Percentiles rank a stretch among this genome's conserved stretches.
Conservation (phyloP, 2,797 vertebrate species). For the Nasua narica region DNA sequence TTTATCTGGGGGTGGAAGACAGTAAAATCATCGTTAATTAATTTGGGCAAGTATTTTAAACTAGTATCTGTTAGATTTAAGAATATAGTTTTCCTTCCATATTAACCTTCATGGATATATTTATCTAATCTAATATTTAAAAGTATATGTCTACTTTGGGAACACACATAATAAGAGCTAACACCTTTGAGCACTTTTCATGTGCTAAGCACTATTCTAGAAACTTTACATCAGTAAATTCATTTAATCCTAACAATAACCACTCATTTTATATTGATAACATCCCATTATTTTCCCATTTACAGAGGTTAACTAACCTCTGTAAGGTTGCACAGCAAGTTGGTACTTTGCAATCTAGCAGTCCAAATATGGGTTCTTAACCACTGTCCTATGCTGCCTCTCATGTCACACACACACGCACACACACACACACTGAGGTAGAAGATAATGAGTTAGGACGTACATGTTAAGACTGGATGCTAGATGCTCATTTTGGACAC, state of each 20-base stretch:
- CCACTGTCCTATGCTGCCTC: neutral
- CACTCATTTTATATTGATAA: neutral
- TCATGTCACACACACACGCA: neutral
- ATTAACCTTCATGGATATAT: neutral
- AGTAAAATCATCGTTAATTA: conserved; percentile 14
- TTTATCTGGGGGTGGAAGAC: neutral
- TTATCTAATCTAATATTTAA: conserved; percentile 14
- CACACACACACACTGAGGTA: neutral
- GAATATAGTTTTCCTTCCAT: neutral
- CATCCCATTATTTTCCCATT: neutral
- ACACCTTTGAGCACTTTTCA: neutral
- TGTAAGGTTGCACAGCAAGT: neutral
- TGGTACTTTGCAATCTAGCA: neutral
- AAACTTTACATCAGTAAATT: neutral
- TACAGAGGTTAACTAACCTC: neutral
- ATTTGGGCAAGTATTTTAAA: conserved; percentile 1
- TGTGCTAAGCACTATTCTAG: neutral
- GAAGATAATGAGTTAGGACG: neutral
- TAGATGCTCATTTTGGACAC: neutral
- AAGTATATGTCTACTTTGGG: neutral
- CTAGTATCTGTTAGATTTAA: neutral
- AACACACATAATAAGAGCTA: neutral
- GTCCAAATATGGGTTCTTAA: neutral
- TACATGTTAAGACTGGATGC: neutral
- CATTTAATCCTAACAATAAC: neutral